phyloP scores from a whole-genome alignment of 1,140 invertebrate species.

The Subanguina moxae region DNA sequence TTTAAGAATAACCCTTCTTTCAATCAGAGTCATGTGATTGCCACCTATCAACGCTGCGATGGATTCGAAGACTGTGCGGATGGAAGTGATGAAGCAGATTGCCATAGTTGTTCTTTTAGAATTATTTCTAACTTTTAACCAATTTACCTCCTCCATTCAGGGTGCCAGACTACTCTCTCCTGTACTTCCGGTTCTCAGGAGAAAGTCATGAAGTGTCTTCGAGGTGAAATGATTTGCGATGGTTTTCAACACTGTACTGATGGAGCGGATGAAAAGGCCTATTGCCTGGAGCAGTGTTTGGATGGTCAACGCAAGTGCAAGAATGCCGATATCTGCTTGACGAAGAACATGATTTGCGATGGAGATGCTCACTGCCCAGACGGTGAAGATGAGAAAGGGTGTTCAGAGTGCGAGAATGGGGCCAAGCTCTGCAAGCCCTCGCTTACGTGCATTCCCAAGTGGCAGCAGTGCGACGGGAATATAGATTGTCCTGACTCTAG shows the following conservation, averaged over 20 bases:
- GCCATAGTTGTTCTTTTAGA: slow-evolving; percentile 20
- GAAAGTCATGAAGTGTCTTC: slow-evolving; percentile 19
- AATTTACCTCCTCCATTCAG: slow-evolving; percentile 10
- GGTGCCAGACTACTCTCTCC: slow-evolving; percentile 39
- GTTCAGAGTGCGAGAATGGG: slow-evolving; percentile 24
- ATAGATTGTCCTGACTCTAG: slow-evolving; percentile 29
- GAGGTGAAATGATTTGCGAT: slow-evolving; percentile 35
- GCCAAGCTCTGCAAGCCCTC: slow-evolving; percentile 25
- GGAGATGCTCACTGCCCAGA: slow-evolving; percentile 38
- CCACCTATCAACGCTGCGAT: slow-evolving; percentile 39
- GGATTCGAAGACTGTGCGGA: slow-evolving; percentile 35
- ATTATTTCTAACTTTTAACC: not conserved
- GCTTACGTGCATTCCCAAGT: slow-evolving; percentile 35
- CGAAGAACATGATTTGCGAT: slow-evolving; percentile 31
- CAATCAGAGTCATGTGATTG: slow-evolving; percentile 21
- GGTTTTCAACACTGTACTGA: slow-evolving; percentile 31
- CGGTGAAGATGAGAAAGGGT: slow-evolving; percentile 39
- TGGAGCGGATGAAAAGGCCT: slow-evolving; percentile 32
- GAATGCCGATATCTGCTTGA: slow-evolving; percentile 27
- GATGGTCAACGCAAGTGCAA: slow-evolving; percentile 28
- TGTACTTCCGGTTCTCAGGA: slow-evolving; percentile 10
- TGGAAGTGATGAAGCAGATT: slow-evolving; percentile 37
- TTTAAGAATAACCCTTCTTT: slow-evolving; percentile 14
- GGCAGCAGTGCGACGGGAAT: slow-evolving; percentile 42
- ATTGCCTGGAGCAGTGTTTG: slow-evolving; percentile 29